Evolutionary conservation across 2,888 invertebrate genomes (phyloP).

Genomic region (Bembecia ichneumoniformis): DNA sequence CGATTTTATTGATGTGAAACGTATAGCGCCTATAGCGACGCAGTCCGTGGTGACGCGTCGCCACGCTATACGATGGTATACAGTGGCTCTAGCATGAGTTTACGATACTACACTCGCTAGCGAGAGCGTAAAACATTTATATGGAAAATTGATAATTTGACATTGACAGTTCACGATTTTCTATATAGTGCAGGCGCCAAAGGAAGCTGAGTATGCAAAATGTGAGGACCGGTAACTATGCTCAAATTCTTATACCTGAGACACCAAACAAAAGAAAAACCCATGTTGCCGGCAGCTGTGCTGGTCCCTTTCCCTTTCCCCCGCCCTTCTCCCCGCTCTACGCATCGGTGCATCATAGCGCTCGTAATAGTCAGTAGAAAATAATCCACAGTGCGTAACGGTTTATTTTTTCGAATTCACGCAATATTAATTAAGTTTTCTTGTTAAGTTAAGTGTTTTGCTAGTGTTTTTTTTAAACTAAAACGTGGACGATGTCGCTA

Average conservation of each 20-base stretch:
- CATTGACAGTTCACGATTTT: no score
- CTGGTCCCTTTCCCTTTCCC: neutral
- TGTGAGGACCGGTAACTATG: neutral
- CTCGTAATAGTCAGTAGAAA: neutral
- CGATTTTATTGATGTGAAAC: no score
- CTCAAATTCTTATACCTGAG: neutral
- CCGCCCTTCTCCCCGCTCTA: constrained; percentile 1
- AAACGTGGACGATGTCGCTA: neutral
- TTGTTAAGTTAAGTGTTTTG: neutral
- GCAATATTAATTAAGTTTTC: neutral
- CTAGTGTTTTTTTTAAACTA: neutral
- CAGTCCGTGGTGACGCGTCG: no score
- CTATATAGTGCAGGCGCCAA: constrained; percentile 1
- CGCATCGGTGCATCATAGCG: neutral
- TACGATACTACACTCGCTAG: no score
- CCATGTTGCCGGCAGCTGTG: neutral
- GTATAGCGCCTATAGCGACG: no score
- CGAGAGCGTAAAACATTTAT: no score
- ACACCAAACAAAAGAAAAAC: neutral
- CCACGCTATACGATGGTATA: no score
- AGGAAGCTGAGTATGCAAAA: neutral
- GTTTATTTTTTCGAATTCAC: neutral
- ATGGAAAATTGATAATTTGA: no score
- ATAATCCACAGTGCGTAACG: neutral
- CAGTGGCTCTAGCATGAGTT: no score